Evolutionary conservation across 2,797 vertebrate genomes (phyloP).

Genomic region (Semotilus atromaculatus): DNA sequence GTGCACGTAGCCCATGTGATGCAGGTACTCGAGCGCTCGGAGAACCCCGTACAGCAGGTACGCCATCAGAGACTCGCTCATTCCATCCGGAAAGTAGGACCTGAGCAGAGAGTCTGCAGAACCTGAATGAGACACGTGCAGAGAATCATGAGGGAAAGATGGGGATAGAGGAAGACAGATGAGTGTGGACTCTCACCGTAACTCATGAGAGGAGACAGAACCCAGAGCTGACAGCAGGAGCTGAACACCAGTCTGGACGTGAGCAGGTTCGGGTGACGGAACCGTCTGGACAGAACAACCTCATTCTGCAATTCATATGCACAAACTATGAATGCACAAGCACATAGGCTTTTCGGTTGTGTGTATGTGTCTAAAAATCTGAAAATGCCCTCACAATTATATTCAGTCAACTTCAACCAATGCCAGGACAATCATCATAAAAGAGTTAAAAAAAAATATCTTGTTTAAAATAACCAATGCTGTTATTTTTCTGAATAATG

Average conservation of each 20-base stretch:
- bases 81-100: conserved; percentile 93
- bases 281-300: conserved; percentile 86
- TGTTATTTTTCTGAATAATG: not conserved
- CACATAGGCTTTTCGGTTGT: not conserved
- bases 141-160: not conserved
- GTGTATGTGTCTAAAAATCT: not conserved
- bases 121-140: conserved; percentile 75
- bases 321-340: not conserved
- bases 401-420: not conserved
- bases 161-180: not conserved
- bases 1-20: conserved; percentile 95
- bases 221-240: conserved; percentile 93
- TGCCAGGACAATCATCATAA: not conserved
- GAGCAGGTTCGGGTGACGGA: conserved; percentile 91
- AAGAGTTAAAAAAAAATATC: not conserved
- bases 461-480: too few relatives aligned
- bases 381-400: not conserved
- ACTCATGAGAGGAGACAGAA: conserved; percentile 93
- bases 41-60: conserved; percentile 92
- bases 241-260: conserved; percentile 92
- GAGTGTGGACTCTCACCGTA: conserved; percentile 83
- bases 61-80: conserved; percentile 94
- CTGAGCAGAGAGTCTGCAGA: conserved; percentile 90
- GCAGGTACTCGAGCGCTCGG: conserved; percentile 92
- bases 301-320: conserved; percentile 82